Evolutionary conservation across 1,140 invertebrate species (phyloP), one percentile per base, ranked within the genome.

Genomic region (Luehdorfia chinensis): DNA sequence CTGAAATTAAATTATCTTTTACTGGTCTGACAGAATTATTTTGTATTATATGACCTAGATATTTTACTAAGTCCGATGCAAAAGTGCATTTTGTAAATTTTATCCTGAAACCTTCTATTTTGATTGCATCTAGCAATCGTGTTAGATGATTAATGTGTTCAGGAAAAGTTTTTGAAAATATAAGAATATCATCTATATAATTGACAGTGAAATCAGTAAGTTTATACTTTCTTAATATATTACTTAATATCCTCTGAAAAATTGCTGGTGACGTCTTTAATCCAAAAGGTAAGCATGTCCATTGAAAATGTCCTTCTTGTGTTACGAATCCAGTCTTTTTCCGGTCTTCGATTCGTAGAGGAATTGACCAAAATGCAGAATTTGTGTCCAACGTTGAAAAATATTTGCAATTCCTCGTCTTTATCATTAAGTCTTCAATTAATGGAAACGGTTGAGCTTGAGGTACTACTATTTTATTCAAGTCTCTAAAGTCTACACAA

Each of bases 381-480:
- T 32, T 32, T 3, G 5, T 1, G 13, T 14, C 30, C 11, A 32
- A 14, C 11, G 30, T 32, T 2, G 30, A 1, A 3, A 32, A 32
- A 32, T 3, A 32, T 1, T 32, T 32, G 13, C 30, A 32, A 14
- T 32, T 13, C 7, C 11, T 32, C 5, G 30, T 32, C 14, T 32
- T 32, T 13, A 32, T 5, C 12, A 32, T 11, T 1, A 32, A 7
- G 12, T 32, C 12, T 5, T 32, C 30, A 3, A 32, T 32, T 13
- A 32, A 7, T 13, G 12, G 30, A 13, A 32, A 32, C 1, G 30
- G 81, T 63, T 84, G 71, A 8, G 57, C n/a, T 63, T 83, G 58
- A 4, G 76, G 73, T 27, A 76, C 47, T 4, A 79, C 43, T 31
- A 72, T 66, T 57, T 79, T 75, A 55, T 81, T n/a, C n/a, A n/a